A percentile compares a stretch with the other conserved stretches of the same genome.
Evolutionary conservation across 2,797 vertebrate genomes (phyloP).

Genomic region (Acipenser oxyrinchus): DNA sequence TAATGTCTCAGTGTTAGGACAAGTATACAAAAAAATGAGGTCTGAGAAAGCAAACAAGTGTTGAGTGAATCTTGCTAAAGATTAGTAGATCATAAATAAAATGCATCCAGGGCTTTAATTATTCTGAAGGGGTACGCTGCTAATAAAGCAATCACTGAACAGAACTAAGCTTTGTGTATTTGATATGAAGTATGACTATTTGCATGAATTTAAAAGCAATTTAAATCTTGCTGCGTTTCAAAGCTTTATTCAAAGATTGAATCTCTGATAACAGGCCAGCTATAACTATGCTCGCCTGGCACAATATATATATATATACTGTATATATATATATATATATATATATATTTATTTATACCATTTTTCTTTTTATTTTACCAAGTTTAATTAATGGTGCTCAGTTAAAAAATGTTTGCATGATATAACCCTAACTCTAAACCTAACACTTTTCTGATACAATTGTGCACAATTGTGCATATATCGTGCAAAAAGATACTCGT

Average conservation of each 20-base stretch:
- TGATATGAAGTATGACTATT: neutral
- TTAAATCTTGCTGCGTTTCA: neutral
- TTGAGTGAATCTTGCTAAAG: too few relatives aligned
- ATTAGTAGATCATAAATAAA: too few relatives aligned
- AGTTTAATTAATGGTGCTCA: neutral
- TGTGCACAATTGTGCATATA: too few relatives aligned
- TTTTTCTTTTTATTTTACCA: neutral
- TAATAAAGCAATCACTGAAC: conserved; percentile 1
- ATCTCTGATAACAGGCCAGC: neutral
- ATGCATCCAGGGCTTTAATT: neutral
- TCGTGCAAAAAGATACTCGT: too few relatives aligned
- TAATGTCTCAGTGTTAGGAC: too few relatives aligned
- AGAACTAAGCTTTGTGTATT: neutral
- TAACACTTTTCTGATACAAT: too few relatives aligned
- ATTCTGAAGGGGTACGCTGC: neutral
- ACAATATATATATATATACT: neutral
- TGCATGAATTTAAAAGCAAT: conserved; percentile 4
- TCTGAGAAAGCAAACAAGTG: too few relatives aligned
- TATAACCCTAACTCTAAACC: too few relatives aligned
- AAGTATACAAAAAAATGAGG: too few relatives aligned
- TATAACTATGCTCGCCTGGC: neutral
- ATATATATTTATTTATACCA: neutral
- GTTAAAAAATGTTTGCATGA: too few relatives aligned
- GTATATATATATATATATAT: neutral
- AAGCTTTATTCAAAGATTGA: neutral